Percentiles rank a stretch among this genome's conserved stretches.
phyloP scores from a whole-genome alignment of 1,140 invertebrate species.

The Orchestia grillus region DNA sequence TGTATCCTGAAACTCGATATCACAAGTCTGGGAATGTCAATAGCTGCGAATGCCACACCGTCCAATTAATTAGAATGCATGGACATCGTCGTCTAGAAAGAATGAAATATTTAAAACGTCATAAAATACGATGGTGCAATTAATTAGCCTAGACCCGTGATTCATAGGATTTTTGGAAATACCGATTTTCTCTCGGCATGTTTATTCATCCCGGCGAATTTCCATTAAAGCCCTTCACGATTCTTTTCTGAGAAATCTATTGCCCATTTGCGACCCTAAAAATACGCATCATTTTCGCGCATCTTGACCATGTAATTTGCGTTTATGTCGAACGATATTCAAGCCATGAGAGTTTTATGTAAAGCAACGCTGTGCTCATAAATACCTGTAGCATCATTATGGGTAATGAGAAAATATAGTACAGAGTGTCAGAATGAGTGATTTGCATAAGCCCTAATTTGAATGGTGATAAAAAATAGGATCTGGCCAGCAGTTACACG shows the following conservation, averaged over 20 bases:
- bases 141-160: neutral
- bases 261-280: neutral
- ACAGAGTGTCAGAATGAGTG: constrained; percentile 7
- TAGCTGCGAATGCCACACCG: neutral
- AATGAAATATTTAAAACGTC: neutral
- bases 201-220: neutral
- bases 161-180: neutral
- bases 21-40: neutral
- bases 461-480: neutral
- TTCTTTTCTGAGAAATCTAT: neutral
- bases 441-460: constrained; percentile 1
- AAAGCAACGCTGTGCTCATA: neutral
- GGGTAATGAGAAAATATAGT: constrained; percentile 9
- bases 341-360: constrained; percentile 1
- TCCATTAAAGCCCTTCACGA: neutral
- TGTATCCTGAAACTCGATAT: neutral
- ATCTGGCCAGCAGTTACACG: neutral
- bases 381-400: constrained; percentile 9
- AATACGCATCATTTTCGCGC: neutral
- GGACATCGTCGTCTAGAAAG: neutral
- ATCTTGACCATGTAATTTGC: constrained; percentile 1
- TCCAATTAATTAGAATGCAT: neutral
- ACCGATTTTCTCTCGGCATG: neutral
- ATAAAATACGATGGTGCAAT: too few species aligned
- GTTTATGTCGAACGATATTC: constrained; percentile 8